phyloP scores from a whole-genome alignment of 2,113 vertebrate species.

The Dasypus novemcinctus region DNA sequence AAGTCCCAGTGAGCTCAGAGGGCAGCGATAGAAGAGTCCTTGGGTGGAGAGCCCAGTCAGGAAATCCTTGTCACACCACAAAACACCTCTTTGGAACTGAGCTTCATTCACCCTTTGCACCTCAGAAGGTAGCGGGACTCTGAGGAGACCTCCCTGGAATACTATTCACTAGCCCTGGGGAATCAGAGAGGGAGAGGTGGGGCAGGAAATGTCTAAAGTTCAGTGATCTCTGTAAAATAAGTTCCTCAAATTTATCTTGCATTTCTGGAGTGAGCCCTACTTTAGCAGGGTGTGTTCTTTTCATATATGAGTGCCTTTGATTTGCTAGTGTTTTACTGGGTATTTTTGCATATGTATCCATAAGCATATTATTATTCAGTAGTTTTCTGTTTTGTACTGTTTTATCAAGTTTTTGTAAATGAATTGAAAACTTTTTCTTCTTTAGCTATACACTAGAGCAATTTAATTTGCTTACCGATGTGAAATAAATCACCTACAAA shows the following conservation, averaged over 20 bases:
- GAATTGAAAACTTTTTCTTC: slow-evolving; percentile 4
- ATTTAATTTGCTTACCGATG: background rate
- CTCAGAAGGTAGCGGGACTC: background rate
- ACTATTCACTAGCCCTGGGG: background rate
- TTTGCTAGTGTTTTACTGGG: slow-evolving; percentile 32
- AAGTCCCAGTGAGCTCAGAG: background rate
- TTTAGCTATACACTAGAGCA: background rate
- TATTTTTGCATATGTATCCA: background rate
- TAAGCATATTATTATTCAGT: background rate
- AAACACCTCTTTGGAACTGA: background rate
- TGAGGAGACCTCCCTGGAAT: background rate
- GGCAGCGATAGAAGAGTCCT: background rate
- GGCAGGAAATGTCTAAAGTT: background rate
- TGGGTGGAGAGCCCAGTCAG: background rate
- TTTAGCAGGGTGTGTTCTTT: background rate
- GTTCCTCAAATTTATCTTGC: background rate
- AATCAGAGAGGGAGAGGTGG: background rate
- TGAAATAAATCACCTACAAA: slow-evolving; percentile 21
- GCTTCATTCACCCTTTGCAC: background rate
- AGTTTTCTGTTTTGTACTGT: background rate
- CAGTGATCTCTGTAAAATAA: background rate
- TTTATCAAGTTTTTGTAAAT: slow-evolving; percentile 8
- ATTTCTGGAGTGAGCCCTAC: background rate
- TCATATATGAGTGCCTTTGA: background rate
- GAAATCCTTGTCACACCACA: background rate